These are phyloP conservation scores for Pampus argenteus DNA, from an alignment of 2,797 vertebrate genomes.

Conservation along the genomic window DNA sequence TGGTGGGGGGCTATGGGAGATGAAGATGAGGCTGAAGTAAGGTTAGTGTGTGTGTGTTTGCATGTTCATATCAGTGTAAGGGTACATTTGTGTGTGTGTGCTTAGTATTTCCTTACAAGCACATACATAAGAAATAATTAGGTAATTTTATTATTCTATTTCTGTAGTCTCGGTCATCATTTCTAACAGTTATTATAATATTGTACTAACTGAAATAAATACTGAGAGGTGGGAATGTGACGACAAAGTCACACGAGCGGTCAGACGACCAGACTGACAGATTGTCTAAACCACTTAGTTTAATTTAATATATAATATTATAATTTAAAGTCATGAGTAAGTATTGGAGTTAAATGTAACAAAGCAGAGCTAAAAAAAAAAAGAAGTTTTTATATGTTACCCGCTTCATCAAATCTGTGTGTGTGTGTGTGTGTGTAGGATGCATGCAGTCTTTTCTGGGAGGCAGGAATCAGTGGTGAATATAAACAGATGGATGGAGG, in stretches of 20 bases:
- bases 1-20: slow-evolving; percentile 13
- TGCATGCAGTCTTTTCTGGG: slow-evolving; percentile 8
- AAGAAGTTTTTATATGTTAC: background rate
- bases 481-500: slow-evolving; percentile 72
- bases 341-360: background rate
- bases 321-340: too few species aligned
- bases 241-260: background rate
- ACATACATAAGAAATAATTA: background rate
- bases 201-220: background rate
- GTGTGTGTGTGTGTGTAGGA: background rate
- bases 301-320: too few species aligned
- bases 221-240: background rate
- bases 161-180: background rate
- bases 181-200: background rate
- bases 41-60: slow-evolving; percentile 26
- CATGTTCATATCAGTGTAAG: slow-evolving; percentile 4
- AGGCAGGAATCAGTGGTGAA: slow-evolving; percentile 61
- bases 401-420: background rate
- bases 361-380: background rate
- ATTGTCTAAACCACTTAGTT: background rate
- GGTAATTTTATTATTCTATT: background rate
- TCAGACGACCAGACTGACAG: background rate
- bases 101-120: background rate
- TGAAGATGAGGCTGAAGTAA: slow-evolving; percentile 26
- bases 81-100: slow-evolving; percentile 10